Conservation (phyloP, 2,797 vertebrate genomes). For the Holocentrus rufus region DNA sequence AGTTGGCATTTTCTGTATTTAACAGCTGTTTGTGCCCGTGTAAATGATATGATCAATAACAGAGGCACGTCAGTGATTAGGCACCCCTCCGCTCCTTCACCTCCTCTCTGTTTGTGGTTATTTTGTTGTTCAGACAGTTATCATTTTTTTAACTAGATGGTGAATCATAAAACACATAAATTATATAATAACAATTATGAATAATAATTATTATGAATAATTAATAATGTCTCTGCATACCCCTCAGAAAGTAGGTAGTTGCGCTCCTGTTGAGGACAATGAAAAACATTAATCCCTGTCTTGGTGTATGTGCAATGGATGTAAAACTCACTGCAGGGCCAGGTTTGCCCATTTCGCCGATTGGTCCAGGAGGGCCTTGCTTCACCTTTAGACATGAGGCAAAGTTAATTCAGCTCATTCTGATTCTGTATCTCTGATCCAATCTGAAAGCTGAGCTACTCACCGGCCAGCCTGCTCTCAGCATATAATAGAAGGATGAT, state of each 20-base stretch:
- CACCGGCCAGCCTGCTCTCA: constrained; percentile 85
- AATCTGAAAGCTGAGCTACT: constrained; percentile 51
- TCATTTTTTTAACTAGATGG: too few relatives aligned
- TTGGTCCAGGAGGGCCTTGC: constrained; percentile 69
- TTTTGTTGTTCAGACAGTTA: too few relatives aligned
- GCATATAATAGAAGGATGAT: constrained; percentile 82
- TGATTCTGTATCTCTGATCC: neutral
- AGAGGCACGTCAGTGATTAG: too few relatives aligned
- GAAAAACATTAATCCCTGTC: neutral
- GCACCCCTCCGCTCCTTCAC: too few relatives aligned
- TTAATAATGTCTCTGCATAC: neutral
- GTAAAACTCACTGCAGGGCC: constrained; percentile 81
- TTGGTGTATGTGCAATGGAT: neutral
- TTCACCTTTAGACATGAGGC: constrained; percentile 71
- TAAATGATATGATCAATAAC: too few relatives aligned
- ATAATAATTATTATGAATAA: neutral
- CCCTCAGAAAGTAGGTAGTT: too few relatives aligned
- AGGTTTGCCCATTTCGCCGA: constrained; percentile 82
- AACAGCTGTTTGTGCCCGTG: too few relatives aligned
- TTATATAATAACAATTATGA: neutral
- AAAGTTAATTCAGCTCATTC: constrained; percentile 15
- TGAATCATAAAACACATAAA: too few relatives aligned
- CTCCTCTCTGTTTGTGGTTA: too few relatives aligned
- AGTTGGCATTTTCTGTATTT: too few relatives aligned
- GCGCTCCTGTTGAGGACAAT: too few relatives aligned